Evolutionary conservation across 2,113 vertebrate species (phyloP), one percentile per base, ranked within the genome.

Genomic region (Uropsilus gracilis): DNA sequence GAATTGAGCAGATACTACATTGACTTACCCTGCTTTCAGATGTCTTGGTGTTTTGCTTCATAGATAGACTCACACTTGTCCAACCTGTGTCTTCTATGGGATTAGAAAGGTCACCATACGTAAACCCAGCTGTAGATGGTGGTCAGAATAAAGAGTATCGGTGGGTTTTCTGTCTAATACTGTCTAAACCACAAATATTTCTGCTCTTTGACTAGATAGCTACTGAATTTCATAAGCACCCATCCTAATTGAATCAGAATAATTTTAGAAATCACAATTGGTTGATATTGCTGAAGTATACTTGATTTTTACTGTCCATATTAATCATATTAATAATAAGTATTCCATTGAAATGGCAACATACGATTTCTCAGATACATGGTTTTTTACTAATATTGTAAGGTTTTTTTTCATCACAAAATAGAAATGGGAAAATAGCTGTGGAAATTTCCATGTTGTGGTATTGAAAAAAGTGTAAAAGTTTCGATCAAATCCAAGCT

Each of bases 171-270:
- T 90, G 17, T 89, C 66, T 76, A 81, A 75, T 50, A 39, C 22
- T 86, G 14, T 89, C 59, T 83, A 84, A 63, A 87, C 48, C 55
- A 89, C 81, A 97, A 42, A 71, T 89, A 81, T 50, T 48, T 76
- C 39, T n/a, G 16, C 24, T 6, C 44, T 63, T 86, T 88, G 59
- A 14, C 59, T 55, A 59, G 44, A 11, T 86, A 61, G 50, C 30
- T 93, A 26, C 77, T 80, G 46, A 84, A 83, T n/a, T 81, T 90
- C 24, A 39, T 71, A 77, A 86, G 39, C 44, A 48, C 50, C 90
- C 34, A 53, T 32, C 72, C 48, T 92, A 83, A 66, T 18, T 69
- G 22, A 24, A 83, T 83, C 10, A 44, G 24, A 84, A 55, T 68
- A 82, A 44, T 89, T 72, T 10, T 42, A 50, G 66, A 76, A 89